Evolutionary conservation across 1,140 invertebrate species (phyloP).

Genomic region (Lordiphosa mommai): DNA sequence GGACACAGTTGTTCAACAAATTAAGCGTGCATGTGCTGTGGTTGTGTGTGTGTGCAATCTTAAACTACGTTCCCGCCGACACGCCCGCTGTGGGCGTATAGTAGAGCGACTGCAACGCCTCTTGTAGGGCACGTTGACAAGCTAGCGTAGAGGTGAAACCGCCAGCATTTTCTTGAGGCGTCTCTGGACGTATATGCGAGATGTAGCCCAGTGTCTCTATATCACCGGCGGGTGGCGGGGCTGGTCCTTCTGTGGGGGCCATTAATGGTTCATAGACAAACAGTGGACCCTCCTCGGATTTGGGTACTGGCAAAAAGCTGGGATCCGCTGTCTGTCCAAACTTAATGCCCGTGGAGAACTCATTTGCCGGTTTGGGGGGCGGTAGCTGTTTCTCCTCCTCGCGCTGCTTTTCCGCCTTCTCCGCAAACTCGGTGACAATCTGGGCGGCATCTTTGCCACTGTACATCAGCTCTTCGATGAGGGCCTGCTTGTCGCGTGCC

Average conservation of each 20-base stretch:
- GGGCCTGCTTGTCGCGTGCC: constrained; percentile 90
- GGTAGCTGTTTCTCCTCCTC: constrained; percentile 84
- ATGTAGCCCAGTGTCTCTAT: constrained; percentile 87
- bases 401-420: constrained; percentile 84
- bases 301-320: constrained; percentile 84
- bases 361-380: constrained; percentile 80
- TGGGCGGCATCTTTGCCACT: constrained; percentile 92
- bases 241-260: constrained; percentile 86
- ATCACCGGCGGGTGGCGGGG: constrained; percentile 84
- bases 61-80: constrained; percentile 34
- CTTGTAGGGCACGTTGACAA: constrained; percentile 93
- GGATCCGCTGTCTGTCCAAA: constrained; percentile 83
- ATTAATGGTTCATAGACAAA: constrained; percentile 85
- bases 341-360: constrained; percentile 91
- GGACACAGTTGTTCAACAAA: constrained; percentile 57
- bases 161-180: constrained; percentile 89
- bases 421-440: constrained; percentile 91
- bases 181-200: constrained; percentile 87
- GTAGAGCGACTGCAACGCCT: constrained; percentile 92
- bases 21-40: constrained; percentile 52
- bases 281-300: constrained; percentile 87
- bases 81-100: constrained; percentile 79
- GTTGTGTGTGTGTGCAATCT: not conserved
- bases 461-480: constrained; percentile 97
- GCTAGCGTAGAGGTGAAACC: constrained; percentile 91